Evolutionary conservation across 2,113 vertebrate genomes (phyloP), one percentile per base, ranked within the genome.

Genomic region (Pachypanchax playfairii): DNA sequence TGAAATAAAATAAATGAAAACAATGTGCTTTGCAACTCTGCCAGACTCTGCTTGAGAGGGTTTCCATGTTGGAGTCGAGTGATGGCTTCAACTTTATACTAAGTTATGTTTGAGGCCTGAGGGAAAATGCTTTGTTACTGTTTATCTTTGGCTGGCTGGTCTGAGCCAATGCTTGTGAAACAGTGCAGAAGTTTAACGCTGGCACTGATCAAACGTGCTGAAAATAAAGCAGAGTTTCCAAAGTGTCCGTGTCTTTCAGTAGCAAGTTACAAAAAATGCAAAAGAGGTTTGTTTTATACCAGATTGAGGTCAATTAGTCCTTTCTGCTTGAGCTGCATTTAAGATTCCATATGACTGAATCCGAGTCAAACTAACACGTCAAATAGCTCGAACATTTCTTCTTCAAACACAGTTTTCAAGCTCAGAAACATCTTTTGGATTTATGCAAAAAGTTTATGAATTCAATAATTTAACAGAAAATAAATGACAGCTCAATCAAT

Each of bases 101-200:
- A 55, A 71, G 70, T 78, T 78, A 61, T 58, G 57, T 75, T 83
- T 29, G 52, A 72, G 61, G 82, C 83, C 87, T 80, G 26, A 18
- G 72, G 84, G 80, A 55, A 73, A 76, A 86, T 69, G 76, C 64
- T 70, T 75, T n/a, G n/a, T 79, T 80, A 41, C 31, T 66, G 72
- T 83, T 80, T 86, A 80, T 88, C 77, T 83, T 82, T 72, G 73
- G 68, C 43, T 86, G 76, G 68, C 68, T 77, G 70, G 54, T 85
- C 69, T 55, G 53, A 81, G 75, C 67, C 65, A 73, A 78, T 67
- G 65, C 55, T 65, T 73, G 33, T 67, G 75, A 74, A 66, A 73
- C 54, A 29, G 48, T 67, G 69, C 66, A 77, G 64, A 69, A 78
- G 49, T 36, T n/a, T 42, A 36, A 28, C 2, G 36, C 71, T 72